Base-by-base conservation (phyloP, 2,888 invertebrate genomes). In the Mystacides longicornis region DNA sequence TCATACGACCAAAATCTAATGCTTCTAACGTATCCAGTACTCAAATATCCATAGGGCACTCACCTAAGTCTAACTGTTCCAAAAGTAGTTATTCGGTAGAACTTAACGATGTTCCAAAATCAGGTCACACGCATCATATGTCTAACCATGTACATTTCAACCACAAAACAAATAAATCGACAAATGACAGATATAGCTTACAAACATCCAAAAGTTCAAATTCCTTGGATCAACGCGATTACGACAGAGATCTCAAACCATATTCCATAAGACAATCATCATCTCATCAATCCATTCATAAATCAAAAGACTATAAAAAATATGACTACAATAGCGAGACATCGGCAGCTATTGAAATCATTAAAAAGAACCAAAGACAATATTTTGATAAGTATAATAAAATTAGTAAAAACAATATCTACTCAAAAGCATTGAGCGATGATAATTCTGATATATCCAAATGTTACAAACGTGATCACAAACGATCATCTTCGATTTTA, bases 271-370 rank as follows among this genome's bases (percentile, higher is more conserved):
- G 76, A 2, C 75, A 73, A 65, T 71, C 76, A 3, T 68, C 74
- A 23, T 75, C 76, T 5, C 76, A 75, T 64, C 76, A 76, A 67
- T 75, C 75, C 66, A 69, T 75, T 31, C 55, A 58, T 42, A 59
- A 56, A 52, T 49, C 52, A 9, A 58, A 58, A 50, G 58, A 58
- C 22, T 73, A 71, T 65, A 71, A 66, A 54, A 68, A 66, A 45
- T 68, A 70, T 57, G 81, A 81, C 68, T 82, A 82, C 68, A 75
- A 70, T 66, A 79, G 81, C 2, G 81, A 82, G 66, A 80, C 80
- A 18, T 81, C 81, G 63, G 81, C 80, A 54, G 77, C 69, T 59
- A 75, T 73, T 60, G 76, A 74, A 67, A 79, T 73, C 73, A 77
- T 81, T 64, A 81, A 81, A 64, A 77, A 73, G 70, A 82, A 77